phyloP scores from a whole-genome alignment of 1,140 invertebrate species.

The Holcopasites calliopsidis region DNA sequence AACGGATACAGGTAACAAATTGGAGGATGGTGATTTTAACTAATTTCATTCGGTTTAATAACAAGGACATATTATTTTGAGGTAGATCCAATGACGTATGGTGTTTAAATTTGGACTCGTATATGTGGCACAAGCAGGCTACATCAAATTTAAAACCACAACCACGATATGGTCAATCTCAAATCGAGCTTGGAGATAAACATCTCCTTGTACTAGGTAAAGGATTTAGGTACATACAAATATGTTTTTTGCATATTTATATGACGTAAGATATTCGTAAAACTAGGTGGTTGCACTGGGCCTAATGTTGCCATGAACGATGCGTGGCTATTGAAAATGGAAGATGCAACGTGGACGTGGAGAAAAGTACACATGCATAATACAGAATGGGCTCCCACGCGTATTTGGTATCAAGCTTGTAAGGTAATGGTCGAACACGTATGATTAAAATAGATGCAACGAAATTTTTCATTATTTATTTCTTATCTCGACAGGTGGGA shows the following conservation, averaged over 20 bases:
- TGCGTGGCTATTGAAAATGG: conserved; percentile 85
- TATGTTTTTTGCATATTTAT: no score
- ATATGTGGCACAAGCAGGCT: conserved; percentile 88
- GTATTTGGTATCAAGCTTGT: conserved; percentile 96
- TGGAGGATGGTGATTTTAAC: not conserved
- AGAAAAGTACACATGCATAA: conserved; percentile 87
- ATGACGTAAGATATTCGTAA: no score
- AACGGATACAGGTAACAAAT: conserved; percentile 66
- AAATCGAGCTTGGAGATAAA: conserved; percentile 86
- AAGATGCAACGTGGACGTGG: conserved; percentile 87
- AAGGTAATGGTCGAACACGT: conserved; percentile 80
- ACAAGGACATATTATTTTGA: conserved; percentile 45
- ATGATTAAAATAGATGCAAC: not conserved
- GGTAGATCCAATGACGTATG: conserved; percentile 92
- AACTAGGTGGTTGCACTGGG: conserved; percentile 84
- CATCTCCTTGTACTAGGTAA: conserved; percentile 87
- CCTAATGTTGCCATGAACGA: conserved; percentile 86
- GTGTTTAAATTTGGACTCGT: conserved; percentile 90
- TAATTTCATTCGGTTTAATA: conserved; percentile 13
- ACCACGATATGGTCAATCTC: conserved; percentile 94
- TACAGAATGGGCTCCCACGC: conserved; percentile 88
- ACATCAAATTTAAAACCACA: conserved; percentile 86
- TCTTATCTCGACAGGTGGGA: conserved; percentile 66
- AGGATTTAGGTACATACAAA: no score
- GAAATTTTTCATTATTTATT: not conserved